Evolutionary conservation across 2,888 invertebrate genomes (phyloP).

Genomic region (Dynastes maya): DNA sequence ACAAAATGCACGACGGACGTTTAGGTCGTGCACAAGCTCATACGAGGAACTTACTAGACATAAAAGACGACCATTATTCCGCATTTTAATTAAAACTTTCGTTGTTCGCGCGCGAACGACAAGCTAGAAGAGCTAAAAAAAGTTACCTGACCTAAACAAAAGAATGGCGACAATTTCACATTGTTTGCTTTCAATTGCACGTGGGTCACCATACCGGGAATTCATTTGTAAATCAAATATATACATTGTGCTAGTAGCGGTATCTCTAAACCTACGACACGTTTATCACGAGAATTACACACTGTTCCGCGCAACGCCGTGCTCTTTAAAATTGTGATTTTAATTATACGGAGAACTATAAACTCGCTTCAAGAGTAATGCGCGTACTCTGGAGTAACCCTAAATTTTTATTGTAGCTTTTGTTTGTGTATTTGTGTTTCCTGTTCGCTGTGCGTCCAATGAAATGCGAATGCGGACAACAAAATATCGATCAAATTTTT

Average conservation of each 20-base stretch:
- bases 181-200: conserved; percentile 4
- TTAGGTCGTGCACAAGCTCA: too few species aligned
- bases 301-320: not conserved
- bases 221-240: conserved; percentile 30
- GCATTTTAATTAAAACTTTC: conserved; percentile 6
- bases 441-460: not conserved
- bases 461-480: not conserved
- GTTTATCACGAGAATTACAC: conserved; percentile 1
- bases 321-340: conserved; percentile 11
- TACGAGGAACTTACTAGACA: not conserved
- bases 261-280: not conserved
- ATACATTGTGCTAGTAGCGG: not conserved
- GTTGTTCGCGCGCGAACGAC: not conserved
- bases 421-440: not conserved
- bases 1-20: too few species aligned
- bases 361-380: not conserved
- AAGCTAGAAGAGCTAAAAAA: not conserved
- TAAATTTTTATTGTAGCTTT: conserved; percentile 20
- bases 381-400: not conserved
- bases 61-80: not conserved
- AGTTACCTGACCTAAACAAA: conserved; percentile 5
- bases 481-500: not conserved
- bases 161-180: conserved; percentile 9
- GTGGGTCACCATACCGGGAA: conserved; percentile 11
- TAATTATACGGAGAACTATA: conserved; percentile 15